Evolutionary conservation across 2,888 invertebrate species (phyloP), one percentile per base, ranked within the genome.

Genomic region (Netelia melanura): DNA sequence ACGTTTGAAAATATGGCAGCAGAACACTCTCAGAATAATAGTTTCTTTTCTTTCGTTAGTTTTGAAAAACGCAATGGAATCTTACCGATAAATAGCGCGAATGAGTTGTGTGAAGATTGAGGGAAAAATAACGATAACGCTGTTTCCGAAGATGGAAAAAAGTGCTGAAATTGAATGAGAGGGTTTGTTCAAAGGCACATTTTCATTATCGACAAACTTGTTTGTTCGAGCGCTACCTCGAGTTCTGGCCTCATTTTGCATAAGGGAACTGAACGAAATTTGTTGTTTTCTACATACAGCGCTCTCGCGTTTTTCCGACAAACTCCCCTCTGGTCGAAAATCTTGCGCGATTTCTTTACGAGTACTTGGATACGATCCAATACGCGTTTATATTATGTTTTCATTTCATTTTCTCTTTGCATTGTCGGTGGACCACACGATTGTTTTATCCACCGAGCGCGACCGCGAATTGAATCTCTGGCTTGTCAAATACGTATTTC

Each of bases 1-100:
- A 77, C 77, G 44, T 58, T 77, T 52, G 17, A 70, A 68, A 68
- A 78, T 70, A 70, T 70, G 68, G 61, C 61, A 78, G 21, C 68
- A 61, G n/a, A 17, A 62, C 58, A 58, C 56, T 67, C 44, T 67
- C 21, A 17, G 67, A 48, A 72, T 72, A 25, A 62, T 43, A 44
- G 25, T 38, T 71, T 44, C 9, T 48, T 48, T 44, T 62, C 17
- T 9, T 48, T 58, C 38, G 38, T 38, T 38, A 38, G 38, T 75
- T 43, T 9, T 38, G 25, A 61, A 38, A 52, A 62, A 17, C 48
- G 30, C 74, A 58, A 38, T 17, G 11, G 21, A 61, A 44, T 61
- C 11, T 44, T 61, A 25, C 56, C 17, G 43, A n/a, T 61, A 17
- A 48, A 62, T 48, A 62, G 38, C 44, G 44, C 61, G 21, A 74